Base-by-base conservation (phyloP, 2,888 invertebrate genomes). In the Platypus cylindrus region DNA sequence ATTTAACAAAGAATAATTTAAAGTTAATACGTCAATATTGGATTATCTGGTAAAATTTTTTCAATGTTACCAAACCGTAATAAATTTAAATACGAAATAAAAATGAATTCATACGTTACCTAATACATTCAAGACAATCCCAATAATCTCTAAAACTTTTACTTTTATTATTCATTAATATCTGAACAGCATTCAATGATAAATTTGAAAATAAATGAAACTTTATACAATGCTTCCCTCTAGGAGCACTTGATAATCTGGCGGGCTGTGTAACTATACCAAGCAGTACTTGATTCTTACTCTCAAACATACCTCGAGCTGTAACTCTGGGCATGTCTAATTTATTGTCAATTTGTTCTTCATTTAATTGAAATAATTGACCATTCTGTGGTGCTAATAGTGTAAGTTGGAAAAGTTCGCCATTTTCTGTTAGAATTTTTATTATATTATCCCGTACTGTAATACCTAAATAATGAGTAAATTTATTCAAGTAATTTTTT, bases 51-150 rank as follows among this genome's bases (percentile, higher is more conserved):
- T n/a, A n/a, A n/a, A n/a, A n/a, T n/a, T n/a, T n/a, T n/a, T n/a
- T n/a, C n/a, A n/a, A n/a, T n/a, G n/a, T n/a, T n/a, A n/a, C n/a
- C n/a, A n/a, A n/a, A n/a, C n/a, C n/a, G n/a, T n/a, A n/a, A n/a
- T n/a, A n/a, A n/a, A n/a, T n/a, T n/a, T n/a, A n/a, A n/a, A n/a
- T n/a, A n/a, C n/a, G n/a, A n/a, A n/a, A n/a, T n/a, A n/a, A n/a
- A n/a, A n/a, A n/a, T n/a, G n/a, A n/a, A n/a, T n/a, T n/a, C n/a
- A n/a, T 5, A 20, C 25, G 17, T 15, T 34, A 58, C 59, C 60
- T 53, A 22, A 58, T 44, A 15, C 51, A 44, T 46, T 60, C 61
- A 15, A 61, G 51, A 40, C 58, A 59, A 40, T 61, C 61, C 58
- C 57, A 58, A 44, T 53, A 50, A 17, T 50, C 45, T 23, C 36